phyloP scores from a whole-genome alignment of 2,888 invertebrate genomes.

The Homarus gammarus region DNA sequence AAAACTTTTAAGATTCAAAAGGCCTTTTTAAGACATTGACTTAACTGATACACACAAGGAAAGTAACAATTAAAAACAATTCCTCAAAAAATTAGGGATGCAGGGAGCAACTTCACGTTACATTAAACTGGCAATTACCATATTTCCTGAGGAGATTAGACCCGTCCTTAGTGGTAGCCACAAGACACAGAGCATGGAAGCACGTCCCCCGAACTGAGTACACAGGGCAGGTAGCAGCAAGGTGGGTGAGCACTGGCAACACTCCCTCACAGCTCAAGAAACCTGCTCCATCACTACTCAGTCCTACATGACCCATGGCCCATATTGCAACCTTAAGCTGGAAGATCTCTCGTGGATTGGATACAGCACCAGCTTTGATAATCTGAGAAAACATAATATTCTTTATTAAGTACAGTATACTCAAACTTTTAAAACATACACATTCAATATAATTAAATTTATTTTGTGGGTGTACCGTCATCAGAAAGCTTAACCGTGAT shows the following conservation, averaged over 20 bases:
- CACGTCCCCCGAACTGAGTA: constrained; percentile 94
- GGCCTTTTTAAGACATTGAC: no score
- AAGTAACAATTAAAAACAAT: no score
- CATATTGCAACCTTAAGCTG: constrained; percentile 91
- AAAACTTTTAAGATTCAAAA: no score
- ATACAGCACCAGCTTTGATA: constrained; percentile 81
- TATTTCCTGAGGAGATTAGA: constrained; percentile 86
- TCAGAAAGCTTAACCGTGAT: no score
- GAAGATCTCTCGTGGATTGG: constrained; percentile 76
- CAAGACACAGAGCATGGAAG: constrained; percentile 91
- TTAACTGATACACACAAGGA: no score
- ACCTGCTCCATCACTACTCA: constrained; percentile 86
- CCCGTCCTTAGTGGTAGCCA: constrained; percentile 90
- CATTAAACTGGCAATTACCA: constrained; percentile 46
- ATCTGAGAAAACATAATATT: constrained; percentile 77
- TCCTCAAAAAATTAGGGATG: no score
- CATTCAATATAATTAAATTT: no score
- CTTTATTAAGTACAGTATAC: no score
- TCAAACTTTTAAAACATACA: no score
- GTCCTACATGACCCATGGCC: constrained; percentile 89
- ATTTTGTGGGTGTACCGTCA: no score
- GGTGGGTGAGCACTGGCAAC: constrained; percentile 80
- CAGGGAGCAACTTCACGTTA: no score
- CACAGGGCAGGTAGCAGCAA: constrained; percentile 90
- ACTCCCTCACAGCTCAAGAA: constrained; percentile 81